Evolutionary conservation across 2,888 invertebrate species (phyloP), one percentile per base, ranked within the genome.

Genomic region (Luffia ferchaultella): DNA sequence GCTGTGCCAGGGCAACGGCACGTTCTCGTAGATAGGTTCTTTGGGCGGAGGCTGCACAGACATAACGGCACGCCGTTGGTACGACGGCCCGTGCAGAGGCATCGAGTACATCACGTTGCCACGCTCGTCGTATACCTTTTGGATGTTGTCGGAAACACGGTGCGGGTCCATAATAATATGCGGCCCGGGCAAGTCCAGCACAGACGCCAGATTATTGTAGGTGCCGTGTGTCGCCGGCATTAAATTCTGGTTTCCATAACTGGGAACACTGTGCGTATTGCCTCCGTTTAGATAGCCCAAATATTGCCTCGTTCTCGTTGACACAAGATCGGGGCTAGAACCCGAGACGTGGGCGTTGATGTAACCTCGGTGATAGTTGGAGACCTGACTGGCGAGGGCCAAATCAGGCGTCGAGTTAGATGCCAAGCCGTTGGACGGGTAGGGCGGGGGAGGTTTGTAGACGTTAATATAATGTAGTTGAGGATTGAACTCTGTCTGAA

Each of bases 341-440:
- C 92, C 92, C 1, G 90, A 89, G 0, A 90, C 90, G 54, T 90
- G 87, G 0, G 87, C 67, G 53, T 74, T 77, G 20, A 82, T 79
- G 49, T 79, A 83, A 0, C 79, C 80, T 49, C 82, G 54, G 46
- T 80, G 80, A 59, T 82, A 82, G 53, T 76, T 78, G 0, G 82
- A 63, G 0, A 87, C 86, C 60, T 89, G 90, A 51, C 90, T 88
- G 1, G 90, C 90, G 1, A 89, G 89, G 0, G 94, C 93, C 51
- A 95, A 70, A 68, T 95, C 95, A 0, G 95, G 94, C 0, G 94
- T 94, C 0, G 93, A 93, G 60, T 91, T 93, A 7, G 93, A 93
- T 48, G 90, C 91, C n/a, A 90, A 76, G 0, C 91, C 86, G 62
- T 89, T 90, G 0, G 88, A 88, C 0, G 93, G 92, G 74, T 95